These are phyloP conservation scores for Leptarthrus brevirostris DNA, from an alignment of 2,888 invertebrate genomes.

Conservation along the genomic window DNA sequence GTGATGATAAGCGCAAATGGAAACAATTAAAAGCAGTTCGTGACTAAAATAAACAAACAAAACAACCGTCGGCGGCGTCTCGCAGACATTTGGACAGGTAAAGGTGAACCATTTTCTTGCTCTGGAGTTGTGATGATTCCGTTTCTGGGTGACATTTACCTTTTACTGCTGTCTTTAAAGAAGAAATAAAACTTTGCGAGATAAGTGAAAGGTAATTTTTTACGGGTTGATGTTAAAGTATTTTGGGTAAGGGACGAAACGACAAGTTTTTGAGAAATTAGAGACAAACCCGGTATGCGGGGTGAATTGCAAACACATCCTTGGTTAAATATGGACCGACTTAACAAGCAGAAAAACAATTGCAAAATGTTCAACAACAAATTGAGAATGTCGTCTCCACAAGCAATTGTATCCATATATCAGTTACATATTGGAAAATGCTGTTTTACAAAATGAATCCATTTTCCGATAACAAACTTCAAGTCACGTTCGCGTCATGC, in stretches of 20 bases:
- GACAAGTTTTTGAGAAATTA: too few relatives aligned
- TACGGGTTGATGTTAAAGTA: too few relatives aligned
- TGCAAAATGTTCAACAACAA: too few relatives aligned
- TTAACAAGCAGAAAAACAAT: too few relatives aligned
- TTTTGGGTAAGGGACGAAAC: too few relatives aligned
- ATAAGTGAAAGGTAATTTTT: slow-evolving; percentile 33
- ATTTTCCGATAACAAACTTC: slow-evolving; percentile 24
- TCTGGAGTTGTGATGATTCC: background rate
- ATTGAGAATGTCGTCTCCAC: too few relatives aligned
- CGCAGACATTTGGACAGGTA: background rate
- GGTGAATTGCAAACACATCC: too few relatives aligned
- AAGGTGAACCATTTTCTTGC: slow-evolving; percentile 12
- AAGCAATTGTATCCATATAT: slow-evolving; percentile 10
- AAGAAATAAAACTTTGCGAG: slow-evolving; percentile 17
- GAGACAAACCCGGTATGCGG: too few relatives aligned
- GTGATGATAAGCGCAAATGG: slow-evolving; percentile 43
- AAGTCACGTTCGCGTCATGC: slow-evolving; percentile 41
- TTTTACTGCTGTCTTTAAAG: slow-evolving; percentile 29
- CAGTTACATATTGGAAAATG: slow-evolving; percentile 10
- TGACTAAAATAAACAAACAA: slow-evolving; percentile 43
- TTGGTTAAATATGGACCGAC: too few relatives aligned
- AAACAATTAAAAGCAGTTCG: slow-evolving; percentile 44
- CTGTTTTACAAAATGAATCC: slow-evolving; percentile 13
- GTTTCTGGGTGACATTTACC: slow-evolving; percentile 23
- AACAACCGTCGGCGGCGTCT: background rate